Evolutionary conservation across 2,113 vertebrate species (phyloP).

Genomic region (Peromyscus maniculatus): DNA sequence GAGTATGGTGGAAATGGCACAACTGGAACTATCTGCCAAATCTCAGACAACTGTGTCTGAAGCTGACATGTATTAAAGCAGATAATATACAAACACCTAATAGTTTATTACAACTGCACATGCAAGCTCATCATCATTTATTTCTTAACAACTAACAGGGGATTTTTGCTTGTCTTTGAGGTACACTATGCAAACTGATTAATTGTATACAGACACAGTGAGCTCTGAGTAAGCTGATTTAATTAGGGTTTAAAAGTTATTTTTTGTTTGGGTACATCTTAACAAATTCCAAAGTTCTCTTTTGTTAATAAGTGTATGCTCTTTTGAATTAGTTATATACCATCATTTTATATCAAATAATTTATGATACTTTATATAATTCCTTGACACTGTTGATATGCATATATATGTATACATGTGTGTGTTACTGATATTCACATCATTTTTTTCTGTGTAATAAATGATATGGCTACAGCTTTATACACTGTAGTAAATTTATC

Average conservation of each 20-base stretch:
- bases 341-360: background rate
- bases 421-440: background rate
- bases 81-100: slow-evolving; percentile 51
- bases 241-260: slow-evolving; percentile 23
- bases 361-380: background rate
- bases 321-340: background rate
- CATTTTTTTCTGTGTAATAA: background rate
- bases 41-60: slow-evolving; percentile 61
- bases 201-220: background rate
- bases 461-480: background rate
- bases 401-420: background rate
- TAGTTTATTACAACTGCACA: slow-evolving; percentile 60
- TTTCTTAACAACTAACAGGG: slow-evolving; percentile 37
- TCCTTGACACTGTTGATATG: background rate
- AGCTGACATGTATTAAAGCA: slow-evolving; percentile 64
- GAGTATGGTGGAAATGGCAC: slow-evolving; percentile 33
- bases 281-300: slow-evolving; percentile 51
- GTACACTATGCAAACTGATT: background rate
- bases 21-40: slow-evolving; percentile 45
- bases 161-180: background rate
- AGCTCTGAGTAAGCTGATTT: slow-evolving; percentile 6
- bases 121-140: slow-evolving; percentile 47
- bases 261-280: background rate
- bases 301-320: background rate
- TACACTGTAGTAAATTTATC: background rate